These are phyloP conservation scores for Sinocyclocheilus anshuiensis DNA, from an alignment of 2,113 vertebrate species.

Conservation along the genomic window DNA sequence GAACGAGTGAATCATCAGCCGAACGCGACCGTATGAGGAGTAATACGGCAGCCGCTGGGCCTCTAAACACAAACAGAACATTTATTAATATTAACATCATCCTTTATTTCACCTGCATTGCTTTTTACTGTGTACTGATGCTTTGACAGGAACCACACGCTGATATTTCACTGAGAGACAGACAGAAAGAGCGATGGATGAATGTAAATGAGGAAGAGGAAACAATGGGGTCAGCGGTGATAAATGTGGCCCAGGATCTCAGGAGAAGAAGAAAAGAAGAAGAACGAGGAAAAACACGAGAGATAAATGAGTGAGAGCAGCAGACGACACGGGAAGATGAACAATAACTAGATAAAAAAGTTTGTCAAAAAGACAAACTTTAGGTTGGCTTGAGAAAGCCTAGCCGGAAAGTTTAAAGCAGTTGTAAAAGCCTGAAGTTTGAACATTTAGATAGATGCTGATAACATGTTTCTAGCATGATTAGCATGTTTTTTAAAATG, in stretches of 20 bases:
- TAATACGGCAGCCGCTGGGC: constrained; percentile 96
- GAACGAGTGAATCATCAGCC: constrained; percentile 92
- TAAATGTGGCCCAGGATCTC: not conserved
- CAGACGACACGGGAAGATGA: constrained; percentile 1
- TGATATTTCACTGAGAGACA: not conserved
- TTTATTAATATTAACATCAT: not conserved
- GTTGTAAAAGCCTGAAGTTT: too few species aligned
- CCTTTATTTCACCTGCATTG: not conserved
- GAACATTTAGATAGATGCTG: too few species aligned
- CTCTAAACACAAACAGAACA: constrained; percentile 72
- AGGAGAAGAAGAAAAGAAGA: not conserved
- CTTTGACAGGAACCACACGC: not conserved
- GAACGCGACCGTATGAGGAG: constrained; percentile 84
- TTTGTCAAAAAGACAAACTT: too few species aligned
- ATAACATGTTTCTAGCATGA: too few species aligned
- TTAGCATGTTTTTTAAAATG: too few species aligned
- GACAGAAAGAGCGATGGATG: not conserved
- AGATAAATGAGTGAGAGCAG: constrained; percentile 9
- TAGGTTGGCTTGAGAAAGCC: too few species aligned
- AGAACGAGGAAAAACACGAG: not conserved
- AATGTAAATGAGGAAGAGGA: constrained; percentile 11
- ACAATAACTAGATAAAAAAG: constrained; percentile 13
- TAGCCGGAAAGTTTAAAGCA: too few species aligned
- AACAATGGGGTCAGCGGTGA: constrained; percentile 11
- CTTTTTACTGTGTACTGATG: not conserved